These are phyloP conservation scores for Lycia hirtaria DNA, from an alignment of 2,888 invertebrate species.

Conservation along the genomic window DNA sequence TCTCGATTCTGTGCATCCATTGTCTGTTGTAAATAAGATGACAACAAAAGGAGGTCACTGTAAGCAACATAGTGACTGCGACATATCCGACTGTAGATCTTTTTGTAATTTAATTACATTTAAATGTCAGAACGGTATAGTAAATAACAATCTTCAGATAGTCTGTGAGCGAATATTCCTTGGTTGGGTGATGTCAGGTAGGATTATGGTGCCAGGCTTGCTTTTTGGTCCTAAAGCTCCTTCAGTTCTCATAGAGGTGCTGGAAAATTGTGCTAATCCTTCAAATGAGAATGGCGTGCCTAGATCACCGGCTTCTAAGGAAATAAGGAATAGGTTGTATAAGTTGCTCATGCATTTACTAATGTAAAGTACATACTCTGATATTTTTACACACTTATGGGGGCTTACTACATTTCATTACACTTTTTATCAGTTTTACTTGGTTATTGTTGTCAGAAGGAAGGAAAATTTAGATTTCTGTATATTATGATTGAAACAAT, in stretches of 20 bases:
- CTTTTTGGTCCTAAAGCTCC: conserved; percentile 86
- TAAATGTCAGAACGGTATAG: conserved; percentile 83
- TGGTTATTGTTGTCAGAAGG: no score
- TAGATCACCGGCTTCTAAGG: conserved; percentile 74
- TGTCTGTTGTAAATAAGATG: conserved; percentile 78
- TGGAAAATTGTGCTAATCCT: conserved; percentile 87
- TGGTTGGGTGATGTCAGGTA: conserved; percentile 87
- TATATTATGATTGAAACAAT: no score
- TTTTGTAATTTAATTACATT: conserved; percentile 81
- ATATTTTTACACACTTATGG: conserved; percentile 32
- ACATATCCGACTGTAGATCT: conserved; percentile 88
- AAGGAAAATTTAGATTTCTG: no score
- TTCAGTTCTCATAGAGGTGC: conserved; percentile 81
- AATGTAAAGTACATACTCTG: conserved; percentile 36
- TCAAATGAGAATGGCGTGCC: conserved; percentile 71
- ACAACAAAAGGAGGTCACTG: conserved; percentile 79
- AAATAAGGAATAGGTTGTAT: conserved; percentile 78
- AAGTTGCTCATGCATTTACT: conserved; percentile 76
- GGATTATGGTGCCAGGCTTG: conserved; percentile 86
- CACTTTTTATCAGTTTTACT: no score
- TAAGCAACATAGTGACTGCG: conserved; percentile 86
- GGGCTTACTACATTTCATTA: no score
- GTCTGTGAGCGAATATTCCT: conserved; percentile 88
- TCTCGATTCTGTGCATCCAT: conserved; percentile 86
- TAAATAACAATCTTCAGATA: conserved; percentile 88